Base-by-base conservation (phyloP, 1,140 invertebrate species). In the Drosophila quadrilineata region DNA sequence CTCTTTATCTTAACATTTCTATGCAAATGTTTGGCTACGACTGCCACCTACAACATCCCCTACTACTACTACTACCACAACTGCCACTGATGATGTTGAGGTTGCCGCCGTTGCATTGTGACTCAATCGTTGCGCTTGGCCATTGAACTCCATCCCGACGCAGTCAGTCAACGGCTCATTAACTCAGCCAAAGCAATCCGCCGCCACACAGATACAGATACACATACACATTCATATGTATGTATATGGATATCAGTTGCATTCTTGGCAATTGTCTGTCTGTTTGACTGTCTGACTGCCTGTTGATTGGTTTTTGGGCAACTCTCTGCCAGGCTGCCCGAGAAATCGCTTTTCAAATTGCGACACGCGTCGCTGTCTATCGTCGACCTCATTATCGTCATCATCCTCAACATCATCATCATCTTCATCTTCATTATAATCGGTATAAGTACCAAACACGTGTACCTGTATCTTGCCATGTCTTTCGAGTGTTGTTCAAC, bases 91-190 rank as follows among this genome's bases (percentile, higher is more conserved):
- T n/a, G n/a, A n/a, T n/a, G n/a, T n/a, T n/a, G 10, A 9, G 38
- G 17, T n/a, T 31, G 31, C 9, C 19, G 19, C 35, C 48, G 28
- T 19, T 53, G 49, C 29, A 29, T 54, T 64, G 17, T 57, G 52
- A 57, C 41, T 64, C 52, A 64, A 50, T 57, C 65, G 5, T 12
- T 35, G 33, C 33, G 14, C 33, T 22, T 68, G 64, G 58, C 41
- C 71, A 52, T 41, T 75, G 71, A 75, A 74, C 72, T 31, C 36
- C n/a, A n/a, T n/a, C n/a, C n/a, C 21, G 17, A 14, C 29, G 38
- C 36, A 26, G 22, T 26, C 52, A 54, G 48, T 35, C 57, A 43
- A 58, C 28, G 58, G 53, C 58, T 65, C 71, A 75, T 74, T 75
- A 75, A 65, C 59, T 72, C 28, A 36, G 16, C 35, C 10, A 41